These are phyloP conservation scores for Bombylius discolor DNA, from an alignment of 2,888 invertebrate species.

Conservation along the genomic window DNA sequence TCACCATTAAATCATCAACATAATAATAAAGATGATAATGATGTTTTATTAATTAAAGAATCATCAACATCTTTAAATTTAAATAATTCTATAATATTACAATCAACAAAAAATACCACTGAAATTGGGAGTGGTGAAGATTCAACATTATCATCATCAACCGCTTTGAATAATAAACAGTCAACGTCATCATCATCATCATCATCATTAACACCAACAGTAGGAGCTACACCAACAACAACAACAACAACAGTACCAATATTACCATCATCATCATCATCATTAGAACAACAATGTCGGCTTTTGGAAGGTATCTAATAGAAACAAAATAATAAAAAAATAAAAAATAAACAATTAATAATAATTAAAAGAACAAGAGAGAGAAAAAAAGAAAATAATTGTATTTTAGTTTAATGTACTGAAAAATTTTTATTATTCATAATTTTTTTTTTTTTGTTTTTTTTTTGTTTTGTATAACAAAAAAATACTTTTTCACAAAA, in stretches of 20 bases:
- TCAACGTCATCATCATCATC: neutral
- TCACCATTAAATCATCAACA: no score
- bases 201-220: slow-evolving; percentile 13
- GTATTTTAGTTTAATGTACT: slow-evolving; percentile 12
- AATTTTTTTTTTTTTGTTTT: no score
- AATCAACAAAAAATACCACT: no score
- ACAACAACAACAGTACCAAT: slow-evolving; percentile 5
- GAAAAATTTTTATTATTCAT: neutral
- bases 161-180: no score
- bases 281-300: slow-evolving; percentile 34
- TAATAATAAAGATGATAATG: no score
- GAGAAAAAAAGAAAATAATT: slow-evolving; percentile 14
- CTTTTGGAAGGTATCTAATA: slow-evolving; percentile 36
- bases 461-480: no score
- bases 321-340: slow-evolving; percentile 12
- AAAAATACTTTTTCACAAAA: no score
- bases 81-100: no score
- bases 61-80: no score
- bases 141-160: neutral
- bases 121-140: no score
- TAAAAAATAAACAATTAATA: slow-evolving; percentile 13
- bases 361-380: slow-evolving; percentile 15
- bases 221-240: neutral
- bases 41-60: no score
- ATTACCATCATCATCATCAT: slow-evolving; percentile 19